phyloP scores from a whole-genome alignment of 2,797 vertebrate species.

The Anniella stebbinsi region DNA sequence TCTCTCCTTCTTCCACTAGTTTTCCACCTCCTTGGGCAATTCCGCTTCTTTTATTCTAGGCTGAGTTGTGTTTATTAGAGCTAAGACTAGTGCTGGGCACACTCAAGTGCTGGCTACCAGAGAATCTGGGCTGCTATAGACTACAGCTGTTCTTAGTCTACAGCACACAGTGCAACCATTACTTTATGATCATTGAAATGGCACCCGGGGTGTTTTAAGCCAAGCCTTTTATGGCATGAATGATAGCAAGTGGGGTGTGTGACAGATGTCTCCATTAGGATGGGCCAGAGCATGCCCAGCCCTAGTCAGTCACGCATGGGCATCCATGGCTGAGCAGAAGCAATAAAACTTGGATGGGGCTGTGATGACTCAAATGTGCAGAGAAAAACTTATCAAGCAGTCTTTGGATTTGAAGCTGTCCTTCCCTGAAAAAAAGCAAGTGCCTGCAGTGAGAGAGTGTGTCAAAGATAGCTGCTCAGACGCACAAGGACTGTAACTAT shows the following conservation, averaged over 20 bases:
- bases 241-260: neutral
- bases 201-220: neutral
- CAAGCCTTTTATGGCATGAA: neutral
- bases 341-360: neutral
- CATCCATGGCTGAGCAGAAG: neutral
- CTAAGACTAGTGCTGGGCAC: neutral
- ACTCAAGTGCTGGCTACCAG: neutral
- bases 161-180: neutral
- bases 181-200: neutral
- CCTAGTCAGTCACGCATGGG: neutral
- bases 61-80: neutral
- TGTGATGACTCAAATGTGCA: neutral
- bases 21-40: neutral
- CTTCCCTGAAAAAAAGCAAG: neutral
- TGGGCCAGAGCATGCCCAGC: neutral
- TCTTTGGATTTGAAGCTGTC: neutral
- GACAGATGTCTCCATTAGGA: slow-evolving; percentile 7
- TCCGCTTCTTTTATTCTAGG: neutral
- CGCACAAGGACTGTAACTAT: neutral
- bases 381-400: neutral
- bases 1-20: neutral
- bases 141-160: neutral
- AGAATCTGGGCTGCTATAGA: neutral
- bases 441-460: neutral
- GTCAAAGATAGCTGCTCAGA: neutral